phyloP scores from a whole-genome alignment of 2,888 invertebrate species.

The Drosophila anomalata region DNA sequence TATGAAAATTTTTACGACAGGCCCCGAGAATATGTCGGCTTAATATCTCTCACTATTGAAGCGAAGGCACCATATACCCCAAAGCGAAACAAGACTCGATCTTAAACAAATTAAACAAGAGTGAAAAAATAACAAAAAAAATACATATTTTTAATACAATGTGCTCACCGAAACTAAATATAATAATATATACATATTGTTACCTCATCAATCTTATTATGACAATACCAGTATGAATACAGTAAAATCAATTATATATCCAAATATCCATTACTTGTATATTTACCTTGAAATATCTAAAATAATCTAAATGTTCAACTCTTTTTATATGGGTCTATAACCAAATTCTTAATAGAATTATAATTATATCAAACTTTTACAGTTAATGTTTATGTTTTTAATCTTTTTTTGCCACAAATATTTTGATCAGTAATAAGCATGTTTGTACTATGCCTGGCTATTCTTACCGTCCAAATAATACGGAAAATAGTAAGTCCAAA shows the following conservation, averaged over 20 bases:
- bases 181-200: too few species aligned
- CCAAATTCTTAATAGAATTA: too few species aligned
- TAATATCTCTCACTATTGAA: not conserved
- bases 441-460: not conserved
- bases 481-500: not conserved
- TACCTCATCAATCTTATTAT: not conserved
- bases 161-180: too few species aligned
- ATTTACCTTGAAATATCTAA: not conserved
- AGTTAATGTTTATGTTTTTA: too few species aligned
- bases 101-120: too few species aligned
- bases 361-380: too few species aligned
- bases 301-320: too few species aligned
- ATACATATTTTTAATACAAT: too few species aligned
- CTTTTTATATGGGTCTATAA: too few species aligned
- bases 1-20: not conserved
- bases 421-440: not conserved
- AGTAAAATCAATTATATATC: too few species aligned
- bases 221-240: not conserved
- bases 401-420: too few species aligned
- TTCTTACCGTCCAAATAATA: not conserved
- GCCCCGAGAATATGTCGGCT: not conserved
- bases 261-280: not conserved
- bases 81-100: not conserved
- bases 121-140: too few species aligned
- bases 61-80: not conserved